Conservation (phyloP, 2,113 vertebrate species). For the Nibea coibor region DNA sequence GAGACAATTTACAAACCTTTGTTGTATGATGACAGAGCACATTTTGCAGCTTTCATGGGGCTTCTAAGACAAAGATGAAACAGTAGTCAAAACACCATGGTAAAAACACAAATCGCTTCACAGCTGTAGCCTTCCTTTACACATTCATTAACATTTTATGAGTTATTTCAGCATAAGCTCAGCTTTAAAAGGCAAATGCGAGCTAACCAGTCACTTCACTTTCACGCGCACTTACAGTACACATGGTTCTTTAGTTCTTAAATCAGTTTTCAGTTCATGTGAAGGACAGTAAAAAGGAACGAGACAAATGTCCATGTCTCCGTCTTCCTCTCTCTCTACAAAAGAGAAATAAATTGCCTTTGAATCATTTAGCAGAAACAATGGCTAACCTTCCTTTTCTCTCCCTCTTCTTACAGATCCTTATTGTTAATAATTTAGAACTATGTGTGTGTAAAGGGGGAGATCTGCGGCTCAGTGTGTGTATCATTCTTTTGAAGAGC, state of each 20-base stretch:
- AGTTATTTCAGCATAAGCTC: neutral
- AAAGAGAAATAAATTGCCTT: constrained; percentile 67
- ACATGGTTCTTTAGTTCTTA: constrained; percentile 7
- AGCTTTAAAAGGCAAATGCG: neutral
- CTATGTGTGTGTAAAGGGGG: constrained; percentile 30
- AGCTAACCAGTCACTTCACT: neutral
- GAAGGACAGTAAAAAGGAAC: constrained; percentile 27
- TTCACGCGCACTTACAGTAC: neutral
- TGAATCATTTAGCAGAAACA: constrained; percentile 72
- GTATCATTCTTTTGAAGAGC: neutral
- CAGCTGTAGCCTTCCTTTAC: neutral
- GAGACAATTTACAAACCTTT: constrained; percentile 31
- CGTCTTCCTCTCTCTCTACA: constrained; percentile 15
- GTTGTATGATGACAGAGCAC: constrained; percentile 17
- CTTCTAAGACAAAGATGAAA: constrained; percentile 11
- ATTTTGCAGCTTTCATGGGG: constrained; percentile 23
- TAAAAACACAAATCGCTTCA: neutral
- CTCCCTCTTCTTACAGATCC: constrained; percentile 35
- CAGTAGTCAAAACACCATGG: neutral
- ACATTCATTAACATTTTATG: constrained; percentile 9
- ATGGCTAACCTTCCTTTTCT: constrained; percentile 53
- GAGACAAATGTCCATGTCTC: constrained; percentile 21
- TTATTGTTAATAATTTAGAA: constrained; percentile 66
- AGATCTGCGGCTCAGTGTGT: neutral
- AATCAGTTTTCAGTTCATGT: constrained; percentile 48